Base-by-base conservation (phyloP, 2,797 vertebrate genomes). In the Gephyroberyx darwinii region DNA sequence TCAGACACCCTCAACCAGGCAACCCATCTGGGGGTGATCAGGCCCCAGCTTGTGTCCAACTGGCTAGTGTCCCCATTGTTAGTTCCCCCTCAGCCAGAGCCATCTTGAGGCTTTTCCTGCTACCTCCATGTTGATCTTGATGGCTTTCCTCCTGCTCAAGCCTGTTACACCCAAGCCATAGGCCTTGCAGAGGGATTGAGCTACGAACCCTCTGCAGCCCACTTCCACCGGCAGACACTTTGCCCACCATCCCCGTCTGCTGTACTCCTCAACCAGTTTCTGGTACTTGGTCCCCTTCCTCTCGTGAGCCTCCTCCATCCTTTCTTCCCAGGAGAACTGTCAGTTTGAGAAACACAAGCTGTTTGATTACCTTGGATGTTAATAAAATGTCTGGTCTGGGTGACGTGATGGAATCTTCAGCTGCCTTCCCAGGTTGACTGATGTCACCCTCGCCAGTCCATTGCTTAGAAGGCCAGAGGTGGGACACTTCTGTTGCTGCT, bases 201-300 rank as follows among this genome's bases (percentile, higher is more conserved):
- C 59, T 39, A 39, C 39, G 16, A 62, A 62, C 2, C 59, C 35
- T 14, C 59, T 62, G 22, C 59, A 62, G 3, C 39, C 59, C 5
- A 47, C 39, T 13, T 58, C 55, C 5, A 16, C 31, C 30, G 10
- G 26, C 30, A 33, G 17, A 7, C 55, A 58, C 55, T 50, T 26
- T 3, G 48, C 7, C 48, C 13, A 19, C 16, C 48, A 50, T 13
- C 48, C 16, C 48, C 19, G 48, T 13, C 48, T 50, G 48, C 48
- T 4, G n/a, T 16, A 50, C 8, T 50, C 48, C 17, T 50, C 48
- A n/a, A 50, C 48, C 16, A 50, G 8, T 16, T 50, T 9, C 48
- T 50, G 48, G 48, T 50, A 50, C 13, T 50, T 50, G 5, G 16
- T n/a, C n/a, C 48, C 19, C 48, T 20, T 50, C 48, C 48, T 50